Percentiles rank a stretch among this genome's conserved stretches.
These are phyloP conservation scores for Eupithecia tripunctaria DNA, from an alignment of 2,888 invertebrate genomes.

Conservation along the genomic window DNA sequence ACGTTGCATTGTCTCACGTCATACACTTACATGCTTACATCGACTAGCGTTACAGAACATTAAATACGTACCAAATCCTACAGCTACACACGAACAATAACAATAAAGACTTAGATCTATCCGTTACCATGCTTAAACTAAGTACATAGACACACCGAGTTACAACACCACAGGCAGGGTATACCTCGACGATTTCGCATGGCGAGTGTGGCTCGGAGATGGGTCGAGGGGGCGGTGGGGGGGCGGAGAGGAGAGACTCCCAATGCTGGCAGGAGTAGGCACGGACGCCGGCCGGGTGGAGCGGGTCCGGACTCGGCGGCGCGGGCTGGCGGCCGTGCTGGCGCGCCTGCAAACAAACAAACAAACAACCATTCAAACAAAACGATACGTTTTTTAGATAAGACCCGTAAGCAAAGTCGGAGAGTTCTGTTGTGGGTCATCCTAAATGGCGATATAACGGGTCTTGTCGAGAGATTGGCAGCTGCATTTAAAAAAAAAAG, in stretches of 20 bases:
- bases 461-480: too few species aligned
- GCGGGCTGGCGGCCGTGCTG: slow-evolving; percentile 83
- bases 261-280: slow-evolving; percentile 86
- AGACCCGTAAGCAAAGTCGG: neutral
- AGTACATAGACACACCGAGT: slow-evolving; percentile 51
- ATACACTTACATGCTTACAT: slow-evolving; percentile 65
- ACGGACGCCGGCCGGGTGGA: slow-evolving; percentile 84
- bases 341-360: slow-evolving; percentile 67
- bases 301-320: slow-evolving; percentile 82
- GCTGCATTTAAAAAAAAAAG: too few species aligned
- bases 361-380: neutral
- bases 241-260: slow-evolving; percentile 83
- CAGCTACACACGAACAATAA: slow-evolving; percentile 36
- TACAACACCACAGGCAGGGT: slow-evolving; percentile 61
- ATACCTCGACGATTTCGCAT: slow-evolving; percentile 82
- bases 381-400: neutral
- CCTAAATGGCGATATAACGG: neutral
- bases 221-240: slow-evolving; percentile 64
- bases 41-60: slow-evolving; percentile 51
- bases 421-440: neutral
- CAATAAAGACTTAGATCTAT: slow-evolving; percentile 36
- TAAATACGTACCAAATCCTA: slow-evolving; percentile 52
- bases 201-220: slow-evolving; percentile 72
- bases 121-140: slow-evolving; percentile 61
- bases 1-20: slow-evolving; percentile 76